Evolutionary conservation across 2,888 invertebrate species (phyloP).

Genomic region (Drosophila melanocephala): DNA sequence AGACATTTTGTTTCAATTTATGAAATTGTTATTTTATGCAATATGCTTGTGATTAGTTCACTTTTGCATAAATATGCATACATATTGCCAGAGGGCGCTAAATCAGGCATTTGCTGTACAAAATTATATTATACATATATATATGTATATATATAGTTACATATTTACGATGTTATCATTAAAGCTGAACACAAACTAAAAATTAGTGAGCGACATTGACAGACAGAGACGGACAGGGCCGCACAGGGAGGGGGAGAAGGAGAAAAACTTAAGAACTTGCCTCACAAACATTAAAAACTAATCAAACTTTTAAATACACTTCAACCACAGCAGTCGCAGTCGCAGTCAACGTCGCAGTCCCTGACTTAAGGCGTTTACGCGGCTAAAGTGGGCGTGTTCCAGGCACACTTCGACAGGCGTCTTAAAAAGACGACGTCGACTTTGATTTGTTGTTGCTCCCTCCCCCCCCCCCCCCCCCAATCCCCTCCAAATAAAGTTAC

Average conservation of each 20-base stretch:
- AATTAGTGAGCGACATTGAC: constrained; percentile 19
- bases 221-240: background rate
- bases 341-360: background rate
- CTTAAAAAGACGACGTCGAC: constrained; percentile 73
- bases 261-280: constrained; percentile 47
- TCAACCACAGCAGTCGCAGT: constrained; percentile 70
- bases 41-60: constrained; percentile 75
- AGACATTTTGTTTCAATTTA: constrained; percentile 76
- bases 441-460: constrained; percentile 71
- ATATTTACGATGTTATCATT: constrained; percentile 37
- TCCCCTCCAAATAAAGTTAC: background rate
- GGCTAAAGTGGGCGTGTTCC: constrained; percentile 40
- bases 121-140: background rate
- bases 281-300: constrained; percentile 78
- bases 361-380: constrained; percentile 69
- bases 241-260: background rate
- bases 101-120: background rate
- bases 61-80: constrained; percentile 70
- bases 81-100: constrained; percentile 15
- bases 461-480: constrained; percentile 13
- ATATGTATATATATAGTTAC: background rate
- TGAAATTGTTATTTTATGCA: constrained; percentile 77
- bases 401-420: constrained; percentile 75
- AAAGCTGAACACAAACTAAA: constrained; percentile 35
- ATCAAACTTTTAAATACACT: constrained; percentile 82